Conservation (phyloP, 2,888 invertebrate species). For the Smittia aterrima region DNA sequence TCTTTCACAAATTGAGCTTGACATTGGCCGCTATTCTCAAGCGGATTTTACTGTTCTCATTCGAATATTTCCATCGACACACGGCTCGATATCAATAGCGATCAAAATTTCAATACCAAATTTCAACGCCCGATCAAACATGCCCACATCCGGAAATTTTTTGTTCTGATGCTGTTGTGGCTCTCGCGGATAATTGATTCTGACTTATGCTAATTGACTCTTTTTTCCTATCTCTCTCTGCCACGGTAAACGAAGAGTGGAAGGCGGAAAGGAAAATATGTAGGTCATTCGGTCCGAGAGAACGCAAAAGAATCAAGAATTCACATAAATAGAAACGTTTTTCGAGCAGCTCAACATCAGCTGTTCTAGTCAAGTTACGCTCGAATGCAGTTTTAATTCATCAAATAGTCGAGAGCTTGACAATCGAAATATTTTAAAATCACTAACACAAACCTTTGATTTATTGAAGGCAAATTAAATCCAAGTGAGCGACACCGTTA, state of each 20-base stretch:
- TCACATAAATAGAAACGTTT: background rate
- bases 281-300: no score
- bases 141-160: background rate
- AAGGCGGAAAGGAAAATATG: no score
- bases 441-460: background rate
- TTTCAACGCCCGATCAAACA: background rate
- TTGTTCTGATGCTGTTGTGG: background rate
- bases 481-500: no score
- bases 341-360: background rate
- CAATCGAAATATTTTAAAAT: no score
- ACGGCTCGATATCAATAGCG: background rate
- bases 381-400: background rate
- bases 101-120: background rate
- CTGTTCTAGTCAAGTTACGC: background rate
- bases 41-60: background rate
- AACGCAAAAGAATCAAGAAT: background rate
- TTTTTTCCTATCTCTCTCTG: background rate
- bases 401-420: background rate
- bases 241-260: no score
- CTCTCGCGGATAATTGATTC: background rate
- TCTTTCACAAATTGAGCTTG: conserved; percentile 1
- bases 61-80: background rate
- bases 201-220: background rate
- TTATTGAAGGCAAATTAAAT: background rate
- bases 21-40: background rate